Evolutionary conservation across 2,113 vertebrate genomes (phyloP), one percentile per base, ranked within the genome.

Genomic region (Hemiscyllium ocellatum): DNA sequence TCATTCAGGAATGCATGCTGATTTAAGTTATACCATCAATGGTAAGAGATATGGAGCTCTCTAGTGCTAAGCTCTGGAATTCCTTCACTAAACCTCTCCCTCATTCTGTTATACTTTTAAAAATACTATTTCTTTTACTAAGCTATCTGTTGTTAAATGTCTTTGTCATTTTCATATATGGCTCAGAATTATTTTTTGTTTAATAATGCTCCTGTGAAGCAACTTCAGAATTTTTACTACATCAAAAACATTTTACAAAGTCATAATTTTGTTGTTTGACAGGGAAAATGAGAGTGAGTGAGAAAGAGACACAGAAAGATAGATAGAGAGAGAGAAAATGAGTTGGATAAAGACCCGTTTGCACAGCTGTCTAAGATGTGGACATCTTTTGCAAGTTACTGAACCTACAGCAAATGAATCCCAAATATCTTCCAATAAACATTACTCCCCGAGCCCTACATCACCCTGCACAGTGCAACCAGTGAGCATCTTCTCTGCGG

Each of bases 381-480:
- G 89, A 66, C 22, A 68, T 93, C 89, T 93, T 93, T 66, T 20
- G 33, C 19, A 17, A 47, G 5, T 37, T 93, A 93, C 7, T 4
- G 19, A 93, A 93, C 17, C 61, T 20, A 37, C 15, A 93, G 33
- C 20, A 19, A 66, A 7, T n/a, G 19, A 90, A 66, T 66, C 61
- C 89, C 87, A 91, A 91, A 65, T 65, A 19, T 13, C 52, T 6
- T 65, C 10, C 33, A 17, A 91, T 65, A 91, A 33, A n/a, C 29
- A 65, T 91, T 29, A 80, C 56, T 19, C 56, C 56, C 10, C 87
- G 19, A 56, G 87, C 87, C 87, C 56, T 91, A 15, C 56, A 65
- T 91, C 52, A 33, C 87, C 87, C 87, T 37, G 56, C 52, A n/a
- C 87, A 91, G 56, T 91, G 87, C 61, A 65, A 26, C 87, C 87